phyloP scores from a whole-genome alignment of 2,113 vertebrate genomes.

The Perca fluviatilis region DNA sequence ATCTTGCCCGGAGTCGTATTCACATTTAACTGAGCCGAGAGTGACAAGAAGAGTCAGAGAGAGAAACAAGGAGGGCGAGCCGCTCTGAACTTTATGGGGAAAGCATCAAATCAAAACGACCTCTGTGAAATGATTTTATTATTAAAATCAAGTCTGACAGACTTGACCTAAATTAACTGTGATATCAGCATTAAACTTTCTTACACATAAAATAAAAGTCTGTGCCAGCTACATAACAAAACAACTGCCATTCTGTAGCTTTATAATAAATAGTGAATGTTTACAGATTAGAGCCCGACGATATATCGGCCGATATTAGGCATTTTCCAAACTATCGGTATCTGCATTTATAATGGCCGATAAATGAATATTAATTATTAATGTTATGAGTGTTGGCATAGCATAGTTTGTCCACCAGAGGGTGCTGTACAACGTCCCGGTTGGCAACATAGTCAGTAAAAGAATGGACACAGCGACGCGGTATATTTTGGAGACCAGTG shows the following conservation, averaged over 20 bases:
- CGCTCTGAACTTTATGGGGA: not conserved
- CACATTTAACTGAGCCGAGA: conserved; percentile 82
- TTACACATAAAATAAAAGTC: too few species aligned
- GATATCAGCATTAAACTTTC: not conserved
- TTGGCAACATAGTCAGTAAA: too few species aligned
- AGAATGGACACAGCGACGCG: too few species aligned
- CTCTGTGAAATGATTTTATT: not conserved
- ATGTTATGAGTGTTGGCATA: too few species aligned
- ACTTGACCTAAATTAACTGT: not conserved
- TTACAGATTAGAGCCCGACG: not conserved
- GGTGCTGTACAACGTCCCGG: too few species aligned
- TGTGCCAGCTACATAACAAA: not conserved
- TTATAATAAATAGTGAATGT: not conserved
- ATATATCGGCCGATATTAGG: too few species aligned
- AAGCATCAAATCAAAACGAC: not conserved
- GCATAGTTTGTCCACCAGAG: too few species aligned
- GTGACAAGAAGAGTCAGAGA: not conserved
- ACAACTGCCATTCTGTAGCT: not conserved
- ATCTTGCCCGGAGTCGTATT: conserved; percentile 85
- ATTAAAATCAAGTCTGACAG: not conserved
- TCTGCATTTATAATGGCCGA: too few species aligned
- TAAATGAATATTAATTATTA: too few species aligned
- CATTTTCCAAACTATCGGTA: too few species aligned
- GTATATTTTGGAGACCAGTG: too few species aligned
- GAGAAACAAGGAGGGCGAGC: not conserved